Evolutionary conservation across 37 sponge, comb jelly and placozoan genomes (phyloP).

Genomic region (Chondrilla cf. caribensis): DNA sequence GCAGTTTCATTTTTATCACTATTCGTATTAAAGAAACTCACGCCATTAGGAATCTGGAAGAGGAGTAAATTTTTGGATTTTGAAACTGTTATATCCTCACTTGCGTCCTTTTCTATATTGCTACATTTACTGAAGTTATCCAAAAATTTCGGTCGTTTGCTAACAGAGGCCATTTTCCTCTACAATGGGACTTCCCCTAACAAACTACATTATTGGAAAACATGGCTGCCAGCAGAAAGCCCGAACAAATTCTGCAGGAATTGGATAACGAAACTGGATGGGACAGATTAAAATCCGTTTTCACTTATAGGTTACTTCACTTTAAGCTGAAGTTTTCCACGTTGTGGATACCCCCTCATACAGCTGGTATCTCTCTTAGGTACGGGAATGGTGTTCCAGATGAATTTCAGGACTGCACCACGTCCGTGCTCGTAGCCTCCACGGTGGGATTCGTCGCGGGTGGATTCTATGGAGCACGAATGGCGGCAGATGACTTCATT

Average conservation of each 20-base stretch:
- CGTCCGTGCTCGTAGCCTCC: constrained; percentile 37
- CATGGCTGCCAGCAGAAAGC: not conserved
- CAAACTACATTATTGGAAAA: not conserved
- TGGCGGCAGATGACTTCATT: constrained; percentile 59
- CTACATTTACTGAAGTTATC: not conserved
- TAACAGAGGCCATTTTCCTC: too few relatives aligned
- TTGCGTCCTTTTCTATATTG: not conserved
- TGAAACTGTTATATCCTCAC: not conserved
- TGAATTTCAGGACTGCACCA: constrained; percentile 37
- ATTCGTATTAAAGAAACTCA: too few relatives aligned
- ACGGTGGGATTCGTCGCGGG: constrained; percentile 56
- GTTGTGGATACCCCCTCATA: not conserved
- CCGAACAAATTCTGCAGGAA: too few relatives aligned
- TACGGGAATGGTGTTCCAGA: constrained; percentile 20
- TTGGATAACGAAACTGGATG: constrained; percentile 35
- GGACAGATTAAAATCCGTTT: constrained; percentile 37
- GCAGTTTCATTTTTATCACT: too few relatives aligned
- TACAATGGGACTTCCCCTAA: constrained; percentile 14
- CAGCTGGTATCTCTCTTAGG: not conserved
- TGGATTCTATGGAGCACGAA: constrained; percentile 57
- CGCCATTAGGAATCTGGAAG: not conserved
- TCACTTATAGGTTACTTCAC: constrained; percentile 11
- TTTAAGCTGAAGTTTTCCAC: not conserved
- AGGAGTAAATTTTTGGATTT: constrained; percentile 12
- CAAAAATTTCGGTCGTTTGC: not conserved